A percentile compares a stretch with the other conserved stretches of the same genome.
Evolutionary conservation across 2,113 vertebrate species (phyloP).

Genomic region (Protobothrops flavoviridis): DNA sequence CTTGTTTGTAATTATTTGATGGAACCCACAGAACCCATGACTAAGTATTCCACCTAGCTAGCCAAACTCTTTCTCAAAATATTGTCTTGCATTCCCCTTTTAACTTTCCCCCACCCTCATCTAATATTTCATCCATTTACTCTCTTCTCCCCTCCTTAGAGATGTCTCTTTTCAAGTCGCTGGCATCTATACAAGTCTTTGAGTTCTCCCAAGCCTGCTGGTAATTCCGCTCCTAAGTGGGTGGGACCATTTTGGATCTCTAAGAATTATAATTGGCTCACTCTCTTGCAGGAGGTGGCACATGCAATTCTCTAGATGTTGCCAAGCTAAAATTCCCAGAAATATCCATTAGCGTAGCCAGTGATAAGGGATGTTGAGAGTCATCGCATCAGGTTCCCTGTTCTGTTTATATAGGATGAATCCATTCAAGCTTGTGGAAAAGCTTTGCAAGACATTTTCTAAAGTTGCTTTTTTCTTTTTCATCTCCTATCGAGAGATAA

Average conservation of each 20-base stretch:
- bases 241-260: neutral
- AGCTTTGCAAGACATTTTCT: neutral
- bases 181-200: neutral
- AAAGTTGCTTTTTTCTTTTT: neutral
- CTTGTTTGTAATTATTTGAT: neutral
- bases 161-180: neutral
- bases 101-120: neutral
- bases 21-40: neutral
- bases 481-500: neutral
- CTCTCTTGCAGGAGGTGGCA: neutral
- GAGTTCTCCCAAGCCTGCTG: neutral
- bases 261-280: neutral
- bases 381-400: neutral
- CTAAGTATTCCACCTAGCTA: neutral
- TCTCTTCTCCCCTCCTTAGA: neutral
- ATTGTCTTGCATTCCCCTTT: neutral
- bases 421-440: neutral
- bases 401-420: neutral
- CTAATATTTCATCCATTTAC: neutral
- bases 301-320: neutral
- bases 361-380: neutral
- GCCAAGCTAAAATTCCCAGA: neutral
- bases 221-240: neutral
- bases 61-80: neutral
- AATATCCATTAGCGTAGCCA: neutral